phyloP scores from a whole-genome alignment of 2,797 vertebrate genomes.

The Crocodylus rhombifer region DNA sequence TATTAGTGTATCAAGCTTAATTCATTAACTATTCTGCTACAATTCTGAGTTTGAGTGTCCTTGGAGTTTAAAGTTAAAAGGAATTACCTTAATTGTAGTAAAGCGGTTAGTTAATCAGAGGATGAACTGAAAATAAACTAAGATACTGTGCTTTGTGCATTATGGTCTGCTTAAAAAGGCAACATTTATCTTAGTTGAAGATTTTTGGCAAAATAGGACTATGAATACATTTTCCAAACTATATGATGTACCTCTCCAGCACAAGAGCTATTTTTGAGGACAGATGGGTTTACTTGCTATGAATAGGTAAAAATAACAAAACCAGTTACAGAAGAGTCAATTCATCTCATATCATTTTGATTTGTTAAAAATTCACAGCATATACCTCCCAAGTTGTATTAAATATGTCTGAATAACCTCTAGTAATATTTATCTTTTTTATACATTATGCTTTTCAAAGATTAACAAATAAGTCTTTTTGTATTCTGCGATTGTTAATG shows the following conservation, averaged over 20 bases:
- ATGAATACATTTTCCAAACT: not conserved
- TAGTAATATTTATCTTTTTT: not conserved
- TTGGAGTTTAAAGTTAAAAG: not conserved
- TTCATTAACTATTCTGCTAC: not conserved
- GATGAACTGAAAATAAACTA: not conserved
- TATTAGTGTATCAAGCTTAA: not conserved
- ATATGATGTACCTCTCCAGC: not conserved
- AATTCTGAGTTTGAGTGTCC: not conserved
- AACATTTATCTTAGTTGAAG: not conserved
- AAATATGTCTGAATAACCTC: not conserved
- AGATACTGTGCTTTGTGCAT: not conserved
- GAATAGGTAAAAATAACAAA: not conserved
- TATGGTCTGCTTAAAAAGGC: not conserved
- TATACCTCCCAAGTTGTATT: not conserved
- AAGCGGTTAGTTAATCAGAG: not conserved
- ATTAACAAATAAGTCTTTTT: not conserved
- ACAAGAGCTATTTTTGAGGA: not conserved
- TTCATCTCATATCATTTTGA: not conserved
- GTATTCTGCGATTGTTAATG: not conserved
- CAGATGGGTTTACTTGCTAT: not conserved
- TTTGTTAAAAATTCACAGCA: not conserved
- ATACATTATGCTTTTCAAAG: not conserved
- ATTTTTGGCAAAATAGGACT: not conserved
- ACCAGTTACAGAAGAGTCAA: not conserved
- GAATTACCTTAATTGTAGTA: not conserved